phyloP scores from a whole-genome alignment of 2,797 vertebrate genomes.

The Steatocranus sp. region DNA sequence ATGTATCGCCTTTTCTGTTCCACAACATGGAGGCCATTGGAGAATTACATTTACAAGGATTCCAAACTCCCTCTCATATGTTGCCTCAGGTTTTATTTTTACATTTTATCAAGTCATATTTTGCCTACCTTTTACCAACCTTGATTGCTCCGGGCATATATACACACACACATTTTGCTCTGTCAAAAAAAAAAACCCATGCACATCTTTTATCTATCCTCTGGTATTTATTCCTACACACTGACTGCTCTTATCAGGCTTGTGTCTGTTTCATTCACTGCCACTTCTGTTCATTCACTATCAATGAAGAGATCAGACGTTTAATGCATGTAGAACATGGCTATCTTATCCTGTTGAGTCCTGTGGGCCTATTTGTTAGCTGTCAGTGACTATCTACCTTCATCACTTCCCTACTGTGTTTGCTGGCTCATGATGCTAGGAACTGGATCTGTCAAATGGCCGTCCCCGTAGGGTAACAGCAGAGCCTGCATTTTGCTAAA shows the following conservation, averaged over 20 bases:
- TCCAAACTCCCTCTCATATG: neutral
- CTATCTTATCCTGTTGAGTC: constrained; percentile 45
- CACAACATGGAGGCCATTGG: neutral
- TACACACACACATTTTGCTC: fast-evolving
- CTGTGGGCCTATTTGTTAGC: constrained; percentile 63
- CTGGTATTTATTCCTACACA: neutral
- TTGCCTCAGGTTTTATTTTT: constrained; percentile 31
- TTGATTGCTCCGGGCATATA: neutral
- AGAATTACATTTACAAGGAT: constrained; percentile 8
- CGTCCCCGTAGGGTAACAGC: constrained; percentile 60
- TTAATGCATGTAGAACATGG: constrained; percentile 51
- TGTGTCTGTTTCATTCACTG: constrained; percentile 39
- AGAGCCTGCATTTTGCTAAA: constrained; percentile 60
- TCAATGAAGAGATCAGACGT: constrained; percentile 48
- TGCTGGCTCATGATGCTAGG: constrained; percentile 41
- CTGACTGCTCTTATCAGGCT: constrained; percentile 7
- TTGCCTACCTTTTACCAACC: neutral
- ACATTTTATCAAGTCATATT: constrained; percentile 8
- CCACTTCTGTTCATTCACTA: constrained; percentile 29
- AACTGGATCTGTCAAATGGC: constrained; percentile 62
- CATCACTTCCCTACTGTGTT: constrained; percentile 51
- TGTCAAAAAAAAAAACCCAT: neutral
- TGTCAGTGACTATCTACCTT: constrained; percentile 67
- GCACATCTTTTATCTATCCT: neutral
- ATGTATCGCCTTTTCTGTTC: neutral